phyloP scores from a whole-genome alignment of 2,888 invertebrate genomes.

The Athalia rosae region DNA sequence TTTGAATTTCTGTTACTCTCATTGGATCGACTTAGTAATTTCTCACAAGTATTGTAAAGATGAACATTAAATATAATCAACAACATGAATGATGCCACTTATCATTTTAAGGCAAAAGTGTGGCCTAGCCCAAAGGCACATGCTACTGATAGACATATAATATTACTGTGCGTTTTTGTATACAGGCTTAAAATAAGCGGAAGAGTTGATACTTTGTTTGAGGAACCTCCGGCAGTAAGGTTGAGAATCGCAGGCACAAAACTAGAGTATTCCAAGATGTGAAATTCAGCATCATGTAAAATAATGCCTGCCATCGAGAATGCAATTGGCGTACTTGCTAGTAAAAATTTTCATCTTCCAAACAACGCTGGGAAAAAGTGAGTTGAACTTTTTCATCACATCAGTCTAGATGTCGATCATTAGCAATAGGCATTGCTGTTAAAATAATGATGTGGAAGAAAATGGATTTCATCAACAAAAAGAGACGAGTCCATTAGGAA shows the following conservation, averaged over 20 bases:
- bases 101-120: conserved; percentile 23
- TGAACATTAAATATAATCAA: neutral
- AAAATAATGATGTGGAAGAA: conserved; percentile 44
- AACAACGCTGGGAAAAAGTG: neutral
- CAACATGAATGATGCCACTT: conserved; percentile 16
- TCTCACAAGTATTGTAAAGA: conserved; percentile 8
- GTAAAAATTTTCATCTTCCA: neutral
- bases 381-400: conserved; percentile 1
- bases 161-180: conserved; percentile 20
- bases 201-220: neutral
- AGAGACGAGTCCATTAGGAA: neutral
- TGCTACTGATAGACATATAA: conserved; percentile 42
- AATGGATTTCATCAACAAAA: neutral
- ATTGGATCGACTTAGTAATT: neutral
- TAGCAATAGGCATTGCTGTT: conserved; percentile 39
- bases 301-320: too few relatives aligned
- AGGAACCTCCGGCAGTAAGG: too few relatives aligned
- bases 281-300: too few relatives aligned
- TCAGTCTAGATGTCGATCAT: conserved; percentile 39
- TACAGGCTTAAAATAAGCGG: neutral
- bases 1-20: neutral
- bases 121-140: conserved; percentile 22
- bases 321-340: too few relatives aligned
- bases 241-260: too few relatives aligned
- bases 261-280: too few relatives aligned